Conservation (phyloP, 2,888 invertebrate genomes). For the Lasiommata megera region DNA sequence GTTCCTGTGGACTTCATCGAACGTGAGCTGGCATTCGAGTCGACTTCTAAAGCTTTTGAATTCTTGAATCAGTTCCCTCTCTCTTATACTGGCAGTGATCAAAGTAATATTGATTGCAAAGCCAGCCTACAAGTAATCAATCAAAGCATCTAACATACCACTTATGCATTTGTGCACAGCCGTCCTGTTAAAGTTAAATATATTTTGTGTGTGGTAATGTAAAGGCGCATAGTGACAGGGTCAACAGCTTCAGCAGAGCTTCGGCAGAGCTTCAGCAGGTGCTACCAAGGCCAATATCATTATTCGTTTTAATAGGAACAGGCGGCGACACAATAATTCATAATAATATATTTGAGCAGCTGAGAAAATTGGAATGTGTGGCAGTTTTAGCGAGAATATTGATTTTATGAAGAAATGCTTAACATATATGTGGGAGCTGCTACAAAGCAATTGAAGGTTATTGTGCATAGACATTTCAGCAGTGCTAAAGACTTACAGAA, state of each 20-base stretch:
- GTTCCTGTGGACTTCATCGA: constrained; percentile 93
- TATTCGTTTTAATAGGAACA: constrained; percentile 65
- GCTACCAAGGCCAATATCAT: constrained; percentile 26
- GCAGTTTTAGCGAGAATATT: constrained; percentile 31
- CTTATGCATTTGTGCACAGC: constrained; percentile 50
- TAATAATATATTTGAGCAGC: constrained; percentile 45
- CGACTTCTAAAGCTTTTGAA: constrained; percentile 90
- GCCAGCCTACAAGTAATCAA: constrained; percentile 83
- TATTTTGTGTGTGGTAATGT: constrained; percentile 68
- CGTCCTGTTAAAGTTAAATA: constrained; percentile 59
- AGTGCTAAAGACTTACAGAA: constrained; percentile 35
- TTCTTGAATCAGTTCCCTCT: constrained; percentile 93
- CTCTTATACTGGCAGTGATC: constrained; percentile 85
- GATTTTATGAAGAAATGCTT: constrained; percentile 30
- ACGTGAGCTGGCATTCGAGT: constrained; percentile 93
- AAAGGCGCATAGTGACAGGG: constrained; percentile 51
- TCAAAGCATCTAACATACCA: constrained; percentile 76
- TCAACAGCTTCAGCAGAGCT: constrained; percentile 32
- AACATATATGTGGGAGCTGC: constrained; percentile 18
- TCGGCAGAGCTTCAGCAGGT: constrained; percentile 39
- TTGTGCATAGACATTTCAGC: constrained; percentile 34
- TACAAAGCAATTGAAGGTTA: constrained; percentile 26
- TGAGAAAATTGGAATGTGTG: constrained; percentile 37
- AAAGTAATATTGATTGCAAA: constrained; percentile 94
- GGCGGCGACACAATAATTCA: constrained; percentile 50